phyloP scores from a whole-genome alignment of 1,140 invertebrate genomes.

The Proctacanthus coquilletti region DNA sequence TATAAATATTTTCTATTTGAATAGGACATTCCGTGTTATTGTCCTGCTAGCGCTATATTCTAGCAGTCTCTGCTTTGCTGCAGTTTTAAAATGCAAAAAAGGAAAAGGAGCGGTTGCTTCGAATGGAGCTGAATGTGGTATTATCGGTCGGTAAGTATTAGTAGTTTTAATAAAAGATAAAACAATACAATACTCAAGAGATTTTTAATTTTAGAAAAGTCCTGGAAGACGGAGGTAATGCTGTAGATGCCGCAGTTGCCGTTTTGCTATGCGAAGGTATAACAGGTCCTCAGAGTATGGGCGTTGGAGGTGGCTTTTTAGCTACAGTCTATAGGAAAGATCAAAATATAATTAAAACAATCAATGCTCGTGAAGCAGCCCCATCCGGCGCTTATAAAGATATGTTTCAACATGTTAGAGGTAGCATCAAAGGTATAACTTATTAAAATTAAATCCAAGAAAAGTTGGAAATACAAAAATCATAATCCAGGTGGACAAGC shows the following conservation, averaged over 20 bases:
- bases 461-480: not conserved
- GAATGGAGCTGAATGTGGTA: too few species aligned
- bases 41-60: too few species aligned
- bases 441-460: not conserved
- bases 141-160: too few species aligned
- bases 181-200: too few species aligned
- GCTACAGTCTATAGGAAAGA: constrained; percentile 55
- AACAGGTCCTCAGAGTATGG: constrained; percentile 59
- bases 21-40: too few species aligned
- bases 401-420: constrained; percentile 40
- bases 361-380: constrained; percentile 57
- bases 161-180: too few species aligned
- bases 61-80: too few species aligned
- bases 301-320: constrained; percentile 69
- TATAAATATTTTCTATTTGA: too few species aligned
- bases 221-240: constrained; percentile 50
- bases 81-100: too few species aligned
- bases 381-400: constrained; percentile 36
- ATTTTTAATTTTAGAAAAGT: too few species aligned
- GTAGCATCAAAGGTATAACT: constrained; percentile 12
- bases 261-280: constrained; percentile 70
- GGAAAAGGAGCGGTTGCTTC: too few species aligned
- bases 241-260: constrained; percentile 70
- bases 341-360: constrained; percentile 28
- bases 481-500: constrained; percentile 47